phyloP scores from a whole-genome alignment of 2,888 invertebrate genomes.

The Hirtodrosophila trivittata region DNA sequence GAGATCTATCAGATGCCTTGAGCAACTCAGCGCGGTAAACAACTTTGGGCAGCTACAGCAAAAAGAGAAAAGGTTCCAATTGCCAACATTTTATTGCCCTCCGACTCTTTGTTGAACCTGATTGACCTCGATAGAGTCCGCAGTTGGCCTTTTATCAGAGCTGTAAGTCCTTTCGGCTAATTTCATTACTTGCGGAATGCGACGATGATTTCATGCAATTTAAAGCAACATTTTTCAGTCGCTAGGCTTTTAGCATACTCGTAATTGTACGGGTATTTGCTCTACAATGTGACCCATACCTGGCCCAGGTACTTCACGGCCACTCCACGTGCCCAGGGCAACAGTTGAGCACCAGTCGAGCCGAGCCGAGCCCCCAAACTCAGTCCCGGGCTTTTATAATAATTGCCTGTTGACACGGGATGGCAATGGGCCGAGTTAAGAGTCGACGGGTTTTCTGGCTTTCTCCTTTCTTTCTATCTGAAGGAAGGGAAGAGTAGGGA shows the following conservation, averaged over 20 bases:
- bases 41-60: neutral
- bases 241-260: slow-evolving; percentile 67
- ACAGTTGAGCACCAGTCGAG: slow-evolving; percentile 29
- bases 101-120: slow-evolving; percentile 27
- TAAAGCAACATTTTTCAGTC: slow-evolving; percentile 75
- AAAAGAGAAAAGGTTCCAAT: slow-evolving; percentile 47
- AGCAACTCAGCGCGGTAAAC: neutral
- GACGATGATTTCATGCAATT: slow-evolving; percentile 81
- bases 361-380: slow-evolving; percentile 1
- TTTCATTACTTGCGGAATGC: slow-evolving; percentile 78
- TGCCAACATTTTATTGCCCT: too few species aligned
- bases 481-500: slow-evolving; percentile 20
- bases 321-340: slow-evolving; percentile 16
- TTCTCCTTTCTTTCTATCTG: neutral
- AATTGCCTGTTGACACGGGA: slow-evolving; percentile 82
- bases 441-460: slow-evolving; percentile 7
- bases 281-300: slow-evolving; percentile 16
- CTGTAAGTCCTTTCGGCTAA: slow-evolving; percentile 54
- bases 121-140: slow-evolving; percentile 52
- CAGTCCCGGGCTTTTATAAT: slow-evolving; percentile 74
- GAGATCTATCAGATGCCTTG: slow-evolving; percentile 19
- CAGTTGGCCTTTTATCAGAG: slow-evolving; percentile 16
- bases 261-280: slow-evolving; percentile 48
- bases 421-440: slow-evolving; percentile 46
- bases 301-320: neutral